Evolutionary conservation across 2,113 vertebrate species (phyloP).

Genomic region (Neofelis nebulosa): DNA sequence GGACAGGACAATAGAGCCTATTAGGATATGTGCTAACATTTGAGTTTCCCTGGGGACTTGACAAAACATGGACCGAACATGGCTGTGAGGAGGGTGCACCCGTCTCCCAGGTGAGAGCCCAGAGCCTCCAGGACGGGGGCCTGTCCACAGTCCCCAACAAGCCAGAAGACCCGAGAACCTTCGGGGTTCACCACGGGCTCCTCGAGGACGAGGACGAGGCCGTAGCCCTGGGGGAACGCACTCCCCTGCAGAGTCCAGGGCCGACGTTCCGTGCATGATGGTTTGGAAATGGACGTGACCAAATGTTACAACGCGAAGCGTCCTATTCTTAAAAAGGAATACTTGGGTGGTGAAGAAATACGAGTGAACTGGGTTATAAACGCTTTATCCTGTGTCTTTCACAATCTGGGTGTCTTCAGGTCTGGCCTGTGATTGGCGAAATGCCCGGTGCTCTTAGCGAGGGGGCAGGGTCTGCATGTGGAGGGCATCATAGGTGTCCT

Average conservation of each 20-base stretch:
- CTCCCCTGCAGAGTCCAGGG: not conserved
- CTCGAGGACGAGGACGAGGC: too few species aligned
- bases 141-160: not conserved
- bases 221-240: accelerated
- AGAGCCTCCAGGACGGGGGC: not conserved
- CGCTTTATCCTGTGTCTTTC: not conserved
- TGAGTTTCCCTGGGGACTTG: not conserved
- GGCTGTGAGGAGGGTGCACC: not conserved
- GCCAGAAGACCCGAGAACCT: not conserved
- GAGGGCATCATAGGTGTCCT: slow-evolving; percentile 94
- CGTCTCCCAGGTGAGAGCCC: not conserved
- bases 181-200: not conserved
- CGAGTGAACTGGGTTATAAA: not conserved
- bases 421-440: not conserved
- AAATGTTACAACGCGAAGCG: not conserved
- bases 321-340: not conserved
- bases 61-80: not conserved
- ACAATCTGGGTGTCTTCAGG: not conserved
- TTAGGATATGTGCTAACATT: accelerated
- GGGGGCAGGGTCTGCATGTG: slow-evolving; percentile 89
- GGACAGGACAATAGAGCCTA: not conserved
- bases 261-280: not conserved
- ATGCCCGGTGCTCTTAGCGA: slow-evolving; percentile 63
- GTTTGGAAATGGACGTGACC: not conserved
- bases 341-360: not conserved